Conservation (phyloP, 1,140 invertebrate genomes). For the Tetraneura akinire region DNA sequence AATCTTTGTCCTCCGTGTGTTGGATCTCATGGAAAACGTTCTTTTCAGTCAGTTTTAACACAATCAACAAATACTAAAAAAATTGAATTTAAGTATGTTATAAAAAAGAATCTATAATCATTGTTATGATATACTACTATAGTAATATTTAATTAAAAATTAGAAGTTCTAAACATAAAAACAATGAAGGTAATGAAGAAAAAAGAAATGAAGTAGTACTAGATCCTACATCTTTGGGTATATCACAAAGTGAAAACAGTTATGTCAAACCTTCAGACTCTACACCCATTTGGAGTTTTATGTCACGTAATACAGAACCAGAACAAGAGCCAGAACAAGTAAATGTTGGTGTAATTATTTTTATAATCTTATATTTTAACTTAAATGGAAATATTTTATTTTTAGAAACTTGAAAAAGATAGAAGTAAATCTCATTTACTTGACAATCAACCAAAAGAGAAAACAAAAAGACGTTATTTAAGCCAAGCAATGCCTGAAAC, state of each 20-base stretch:
- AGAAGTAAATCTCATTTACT: slow-evolving; percentile 38
- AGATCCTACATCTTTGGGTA: slow-evolving; percentile 38
- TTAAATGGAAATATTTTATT: neutral
- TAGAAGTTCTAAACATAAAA: slow-evolving; percentile 41
- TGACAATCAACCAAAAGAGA: slow-evolving; percentile 42
- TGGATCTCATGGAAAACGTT: slow-evolving; percentile 38
- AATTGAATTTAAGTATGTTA: slow-evolving; percentile 37
- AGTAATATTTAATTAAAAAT: neutral
- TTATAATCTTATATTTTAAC: neutral
- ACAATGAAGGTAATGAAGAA: slow-evolving; percentile 34
- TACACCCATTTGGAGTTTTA: slow-evolving; percentile 48
- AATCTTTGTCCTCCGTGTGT: slow-evolving; percentile 17
- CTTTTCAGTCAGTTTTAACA: slow-evolving; percentile 24
- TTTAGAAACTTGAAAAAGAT: slow-evolving; percentile 44
- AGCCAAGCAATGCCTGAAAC: slow-evolving; percentile 28
- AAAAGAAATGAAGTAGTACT: slow-evolving; percentile 24
- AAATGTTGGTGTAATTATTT: neutral
- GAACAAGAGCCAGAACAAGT: slow-evolving; percentile 44
- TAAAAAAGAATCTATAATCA: neutral
- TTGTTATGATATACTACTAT: neutral
- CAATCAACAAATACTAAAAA: slow-evolving; percentile 27
- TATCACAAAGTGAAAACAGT: slow-evolving; percentile 45
- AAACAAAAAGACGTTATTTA: slow-evolving; percentile 44
- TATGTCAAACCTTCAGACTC: slow-evolving; percentile 41
- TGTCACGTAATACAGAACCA: slow-evolving; percentile 41